Percentiles rank a stretch among this genome's conserved stretches.
Evolutionary conservation across 2,797 vertebrate species (phyloP).

Genomic region (Dendrocincla tyrannina): DNA sequence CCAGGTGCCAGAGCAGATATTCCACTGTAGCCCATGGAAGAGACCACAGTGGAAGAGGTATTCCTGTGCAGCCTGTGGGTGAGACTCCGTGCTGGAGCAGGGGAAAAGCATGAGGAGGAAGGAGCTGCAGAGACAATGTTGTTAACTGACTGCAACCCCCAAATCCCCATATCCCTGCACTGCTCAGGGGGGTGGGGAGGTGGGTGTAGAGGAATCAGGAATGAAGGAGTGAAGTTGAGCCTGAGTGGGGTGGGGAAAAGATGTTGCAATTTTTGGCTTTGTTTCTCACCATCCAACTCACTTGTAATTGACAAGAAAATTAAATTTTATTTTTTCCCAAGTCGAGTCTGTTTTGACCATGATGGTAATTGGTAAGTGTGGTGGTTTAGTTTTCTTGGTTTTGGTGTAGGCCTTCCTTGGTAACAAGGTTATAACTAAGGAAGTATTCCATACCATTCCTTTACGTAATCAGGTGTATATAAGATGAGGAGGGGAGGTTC

Average conservation of each 20-base stretch:
- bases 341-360: no score
- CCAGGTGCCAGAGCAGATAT: background rate
- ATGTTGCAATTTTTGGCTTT: background rate
- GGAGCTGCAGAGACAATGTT: background rate
- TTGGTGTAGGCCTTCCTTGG: no score
- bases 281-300: background rate
- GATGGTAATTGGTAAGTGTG: background rate
- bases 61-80: background rate
- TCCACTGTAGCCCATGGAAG: background rate
- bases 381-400: no score
- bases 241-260: background rate
- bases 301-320: background rate
- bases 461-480: no score
- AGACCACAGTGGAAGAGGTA: background rate
- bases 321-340: no score
- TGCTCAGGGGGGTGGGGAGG: background rate
- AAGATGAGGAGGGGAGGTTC: no score
- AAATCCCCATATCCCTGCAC: background rate
- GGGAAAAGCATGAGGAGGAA: background rate
- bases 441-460: no score
- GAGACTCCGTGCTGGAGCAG: background rate
- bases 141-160: background rate
- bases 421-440: no score
- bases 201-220: background rate
- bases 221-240: background rate